Percentiles rank a stretch among this genome's conserved stretches.
phyloP scores from a whole-genome alignment of 2,888 invertebrate genomes.

The Tachina grossa region DNA sequence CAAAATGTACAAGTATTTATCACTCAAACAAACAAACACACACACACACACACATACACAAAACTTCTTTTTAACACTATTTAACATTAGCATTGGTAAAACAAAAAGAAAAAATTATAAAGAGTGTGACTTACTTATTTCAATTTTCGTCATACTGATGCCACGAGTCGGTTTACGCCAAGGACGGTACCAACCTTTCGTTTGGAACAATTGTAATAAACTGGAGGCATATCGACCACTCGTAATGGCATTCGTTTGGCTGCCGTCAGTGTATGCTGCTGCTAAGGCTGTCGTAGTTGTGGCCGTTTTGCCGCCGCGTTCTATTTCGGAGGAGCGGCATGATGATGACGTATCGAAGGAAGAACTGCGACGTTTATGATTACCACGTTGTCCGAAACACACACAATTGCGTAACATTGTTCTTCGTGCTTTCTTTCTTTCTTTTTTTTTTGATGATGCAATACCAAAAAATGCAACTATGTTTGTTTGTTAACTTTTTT shows the following conservation, averaged over 20 bases:
- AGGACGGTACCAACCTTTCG: constrained; percentile 86
- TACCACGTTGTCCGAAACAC: constrained; percentile 80
- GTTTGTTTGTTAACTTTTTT: constrained; percentile 2
- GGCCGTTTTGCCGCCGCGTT: constrained; percentile 80
- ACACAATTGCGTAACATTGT: constrained; percentile 82
- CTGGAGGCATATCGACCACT: constrained; percentile 74
- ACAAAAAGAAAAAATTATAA: constrained; percentile 9
- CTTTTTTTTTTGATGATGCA: constrained; percentile 29
- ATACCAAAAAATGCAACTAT: constrained; percentile 28
- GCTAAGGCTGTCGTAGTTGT: constrained; percentile 75
- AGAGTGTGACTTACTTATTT: constrained; percentile 86
- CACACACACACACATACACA: too few species aligned
- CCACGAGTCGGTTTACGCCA: constrained; percentile 86
- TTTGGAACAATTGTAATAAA: constrained; percentile 82
- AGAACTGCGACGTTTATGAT: constrained; percentile 81
- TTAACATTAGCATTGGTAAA: not conserved
- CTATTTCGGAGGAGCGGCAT: constrained; percentile 82
- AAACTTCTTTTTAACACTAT: not conserved
- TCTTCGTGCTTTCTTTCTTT: not conserved
- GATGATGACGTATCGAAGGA: constrained; percentile 83
- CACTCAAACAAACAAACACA: not conserved
- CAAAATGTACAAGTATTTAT: not conserved
- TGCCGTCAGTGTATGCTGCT: constrained; percentile 69
- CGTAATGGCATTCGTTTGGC: constrained; percentile 64
- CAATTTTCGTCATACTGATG: constrained; percentile 90